These are phyloP conservation scores for Achlya flavicornis DNA, from an alignment of 2,888 invertebrate genomes.

Conservation along the genomic window DNA sequence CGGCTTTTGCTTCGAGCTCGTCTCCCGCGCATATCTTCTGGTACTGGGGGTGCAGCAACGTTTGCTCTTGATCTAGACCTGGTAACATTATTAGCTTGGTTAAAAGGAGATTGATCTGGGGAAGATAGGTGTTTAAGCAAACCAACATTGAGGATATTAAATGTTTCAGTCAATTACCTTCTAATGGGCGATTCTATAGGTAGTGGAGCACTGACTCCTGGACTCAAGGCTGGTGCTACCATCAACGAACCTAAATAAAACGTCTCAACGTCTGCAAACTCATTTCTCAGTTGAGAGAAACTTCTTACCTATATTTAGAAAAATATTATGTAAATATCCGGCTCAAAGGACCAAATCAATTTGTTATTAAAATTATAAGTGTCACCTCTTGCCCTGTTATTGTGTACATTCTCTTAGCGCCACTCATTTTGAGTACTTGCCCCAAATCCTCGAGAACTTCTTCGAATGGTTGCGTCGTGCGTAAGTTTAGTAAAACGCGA, in stretches of 20 bases:
- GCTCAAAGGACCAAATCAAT: slow-evolving; percentile 8
- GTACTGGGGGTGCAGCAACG: slow-evolving; percentile 68
- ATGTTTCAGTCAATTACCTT: slow-evolving; percentile 47
- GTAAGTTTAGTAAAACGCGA: slow-evolving; percentile 94
- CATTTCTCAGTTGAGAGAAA: slow-evolving; percentile 96
- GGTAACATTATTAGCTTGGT: background rate
- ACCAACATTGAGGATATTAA: background rate
- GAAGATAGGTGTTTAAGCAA: background rate
- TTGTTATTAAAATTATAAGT: slow-evolving; percentile 1
- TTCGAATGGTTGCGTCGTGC: slow-evolving; percentile 96
- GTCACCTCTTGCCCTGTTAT: slow-evolving; percentile 95
- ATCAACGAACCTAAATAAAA: slow-evolving; percentile 89
- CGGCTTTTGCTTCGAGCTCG: slow-evolving; percentile 93
- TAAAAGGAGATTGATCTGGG: background rate
- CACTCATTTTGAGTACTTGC: slow-evolving; percentile 95
- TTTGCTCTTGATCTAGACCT: slow-evolving; percentile 75
- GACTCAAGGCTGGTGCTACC: slow-evolving; percentile 71
- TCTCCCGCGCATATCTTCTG: slow-evolving; percentile 70
- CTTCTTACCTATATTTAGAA: slow-evolving; percentile 88
- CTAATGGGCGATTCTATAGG: slow-evolving; percentile 77
- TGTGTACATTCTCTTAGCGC: slow-evolving; percentile 95
- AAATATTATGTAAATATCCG: slow-evolving; percentile 2
- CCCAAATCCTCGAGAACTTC: slow-evolving; percentile 97
- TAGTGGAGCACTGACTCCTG: slow-evolving; percentile 71
- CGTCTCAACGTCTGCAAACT: slow-evolving; percentile 95